Base-by-base conservation (phyloP, 64 coral and sea anemone species). In the Stichodactyla helianthus region DNA sequence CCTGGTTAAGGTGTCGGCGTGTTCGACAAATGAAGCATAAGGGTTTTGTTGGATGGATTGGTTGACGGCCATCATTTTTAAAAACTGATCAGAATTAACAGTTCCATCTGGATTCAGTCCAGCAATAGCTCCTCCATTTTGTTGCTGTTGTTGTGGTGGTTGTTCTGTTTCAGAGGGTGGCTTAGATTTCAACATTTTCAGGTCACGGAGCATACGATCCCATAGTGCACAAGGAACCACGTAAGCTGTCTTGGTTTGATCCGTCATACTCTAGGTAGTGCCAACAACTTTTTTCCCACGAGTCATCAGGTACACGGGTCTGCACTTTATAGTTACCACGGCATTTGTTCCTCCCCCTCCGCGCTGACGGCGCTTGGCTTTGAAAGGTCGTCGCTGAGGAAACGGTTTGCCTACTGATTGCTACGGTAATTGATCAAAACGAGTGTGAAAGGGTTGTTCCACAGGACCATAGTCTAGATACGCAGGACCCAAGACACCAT, bases 41-140 rank as follows among this genome's bases (percentile, higher is more conserved):
- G 68, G 23, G 68, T 74, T 74, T 74, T 74, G 68, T 74, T 27
- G 68, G 16, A 74, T 74, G 68, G 68, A 74, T 74, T 74, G 68
- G 68, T 74, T 74, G 25, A 74, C 23, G 7, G 26, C 25, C 68
- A 28, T 74, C 68, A 74, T 74, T 74, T 74, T 74, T 74, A 74
- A 28, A 25, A 74, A 10, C 68, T 18, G 68, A 74, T 74, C 25
- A 74, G 68, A 74, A 74, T 74, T 74, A 0, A 74, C 68, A 74
- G 22, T 74, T 25, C 11, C 68, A 18, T 74, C 23, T 74, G 68
- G 0, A 74, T 74, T 74, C 68, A 74, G 68, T 74, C 68, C 68
- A 31, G 22, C 68, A 74, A 74, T 74, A 28, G 23, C 68, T 74
- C 68, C 25, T 31, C 68, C 25, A 2, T 13, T 60, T 12, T 15